These are phyloP conservation scores for Rapana venosa DNA, from an alignment of 2,888 invertebrate species.

Conservation along the genomic window DNA sequence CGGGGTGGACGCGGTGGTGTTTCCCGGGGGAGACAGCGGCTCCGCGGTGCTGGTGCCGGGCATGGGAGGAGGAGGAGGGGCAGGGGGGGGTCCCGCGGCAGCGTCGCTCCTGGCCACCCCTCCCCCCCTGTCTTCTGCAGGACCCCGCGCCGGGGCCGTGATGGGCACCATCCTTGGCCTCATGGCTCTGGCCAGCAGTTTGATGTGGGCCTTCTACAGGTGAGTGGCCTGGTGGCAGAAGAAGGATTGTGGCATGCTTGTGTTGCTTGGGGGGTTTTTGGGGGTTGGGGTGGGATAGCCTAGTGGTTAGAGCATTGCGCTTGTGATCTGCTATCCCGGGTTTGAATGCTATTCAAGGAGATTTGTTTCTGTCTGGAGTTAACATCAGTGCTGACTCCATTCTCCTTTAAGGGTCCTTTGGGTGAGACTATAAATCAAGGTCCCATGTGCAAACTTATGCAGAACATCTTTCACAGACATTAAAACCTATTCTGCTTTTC, in stretches of 20 bases:
- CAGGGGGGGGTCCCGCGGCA: conserved; percentile 51
- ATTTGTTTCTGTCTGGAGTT: too few species aligned
- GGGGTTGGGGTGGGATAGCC: too few species aligned
- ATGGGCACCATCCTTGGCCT: conserved; percentile 70
- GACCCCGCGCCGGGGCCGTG: conserved; percentile 70
- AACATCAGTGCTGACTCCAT: too few species aligned
- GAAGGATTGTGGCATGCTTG: background rate
- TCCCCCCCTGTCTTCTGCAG: conserved; percentile 52
- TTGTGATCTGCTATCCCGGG: too few species aligned
- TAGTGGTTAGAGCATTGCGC: too few species aligned
- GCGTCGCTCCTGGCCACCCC: conserved; percentile 47
- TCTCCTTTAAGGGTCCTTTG: too few species aligned
- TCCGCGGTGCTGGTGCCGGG: conserved; percentile 46
- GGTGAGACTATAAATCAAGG: too few species aligned
- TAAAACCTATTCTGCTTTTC: too few species aligned
- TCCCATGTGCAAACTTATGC: too few species aligned
- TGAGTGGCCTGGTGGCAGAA: conserved; percentile 20
- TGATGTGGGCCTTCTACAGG: conserved; percentile 74
- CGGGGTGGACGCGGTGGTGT: conserved; percentile 52
- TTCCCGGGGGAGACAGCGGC: conserved; percentile 53
- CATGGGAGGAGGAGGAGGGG: background rate
- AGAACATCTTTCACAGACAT: too few species aligned
- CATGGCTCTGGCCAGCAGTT: conserved; percentile 61
- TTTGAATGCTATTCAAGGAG: too few species aligned
- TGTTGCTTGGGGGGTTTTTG: background rate